A percentile compares a stretch with the other conserved stretches of the same genome.
Evolutionary conservation across 1,140 invertebrate species (phyloP).

Genomic region (Drosophila paulistorum): DNA sequence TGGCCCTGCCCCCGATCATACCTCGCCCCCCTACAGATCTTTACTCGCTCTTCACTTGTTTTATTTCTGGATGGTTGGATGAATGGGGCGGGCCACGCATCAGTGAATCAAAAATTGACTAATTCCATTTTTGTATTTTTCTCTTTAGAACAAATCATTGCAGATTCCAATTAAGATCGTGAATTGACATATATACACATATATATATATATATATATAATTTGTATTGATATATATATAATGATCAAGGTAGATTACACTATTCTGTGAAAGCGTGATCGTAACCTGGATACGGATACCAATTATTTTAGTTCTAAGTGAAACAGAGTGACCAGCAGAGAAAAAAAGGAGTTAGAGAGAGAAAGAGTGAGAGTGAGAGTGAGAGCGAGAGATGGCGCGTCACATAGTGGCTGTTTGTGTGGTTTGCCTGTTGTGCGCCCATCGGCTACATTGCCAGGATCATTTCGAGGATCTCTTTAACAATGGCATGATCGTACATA

Average conservation of each 20-base stretch:
- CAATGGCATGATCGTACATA: conserved; percentile 39
- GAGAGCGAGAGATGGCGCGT: conserved; percentile 62
- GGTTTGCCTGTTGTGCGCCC: conserved; percentile 90
- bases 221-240: conserved; percentile 19
- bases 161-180: conserved; percentile 50
- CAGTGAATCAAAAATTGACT: conserved; percentile 24
- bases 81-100: not conserved
- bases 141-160: conserved; percentile 28
- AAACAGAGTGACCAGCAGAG: not conserved
- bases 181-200: conserved; percentile 38
- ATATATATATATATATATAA: conserved; percentile 7
- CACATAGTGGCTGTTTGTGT: conserved; percentile 88
- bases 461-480: conserved; percentile 81
- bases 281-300: not conserved
- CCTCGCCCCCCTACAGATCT: not conserved
- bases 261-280: conserved; percentile 26
- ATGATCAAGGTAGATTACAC: conserved; percentile 45
- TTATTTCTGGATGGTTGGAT: not conserved
- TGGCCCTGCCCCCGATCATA: not conserved
- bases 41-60: not conserved
- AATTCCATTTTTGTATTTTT: conserved; percentile 38
- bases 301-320: not conserved
- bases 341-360: conserved; percentile 17
- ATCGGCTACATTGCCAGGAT: conserved; percentile 88
- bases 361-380: not conserved